Base-by-base conservation (phyloP, 2,888 invertebrate species). In the Idaea aversata region DNA sequence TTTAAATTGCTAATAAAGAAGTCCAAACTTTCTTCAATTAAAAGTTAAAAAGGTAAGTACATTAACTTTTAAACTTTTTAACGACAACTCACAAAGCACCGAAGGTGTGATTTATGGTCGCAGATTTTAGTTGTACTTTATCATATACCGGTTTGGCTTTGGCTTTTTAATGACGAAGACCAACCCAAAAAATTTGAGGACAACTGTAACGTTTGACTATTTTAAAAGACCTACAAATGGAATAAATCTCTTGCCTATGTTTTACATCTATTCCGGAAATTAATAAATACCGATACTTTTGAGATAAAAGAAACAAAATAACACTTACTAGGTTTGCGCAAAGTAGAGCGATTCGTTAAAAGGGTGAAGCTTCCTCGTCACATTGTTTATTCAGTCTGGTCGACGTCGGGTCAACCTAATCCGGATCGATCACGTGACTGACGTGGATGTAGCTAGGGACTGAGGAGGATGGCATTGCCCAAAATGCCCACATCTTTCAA, bases 311-410 rank as follows among this genome's bases (percentile, higher is more conserved):
- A 83, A 83, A 86, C 82, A 84, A 85, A 72, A 85, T 85, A 83
- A 82, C 79, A 80, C 79, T 80, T 77, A 82, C 79, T 78, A 81
- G 81, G 78, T 84, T 81, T 84, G 79, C 78, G 81, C 71, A 78
- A 72, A 79, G 81, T 81, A 81, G 79, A 83, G 85, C 86, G 88
- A 88, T 89, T 88, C 88, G 89, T 89, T 90, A 90, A 90, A 91
- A 90, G 90, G 90, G 89, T 88, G 85, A 85, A 86, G 78, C 78
- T 84, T 83, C 82, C 81, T 84, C 88, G 87, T 91, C 90, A 88
- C 91, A 90, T 91, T 91, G 91, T 91, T 91, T 91, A 91, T 91
- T 91, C 90, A 91, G 89, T 84, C 85, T 84, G 87, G 78, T 80
- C 85, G 85, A 77, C 83, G 85, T 85, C 80, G 47, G 47, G 47